Evolutionary conservation across 1,140 invertebrate species (phyloP).

Genomic region (Telenomus remus): DNA sequence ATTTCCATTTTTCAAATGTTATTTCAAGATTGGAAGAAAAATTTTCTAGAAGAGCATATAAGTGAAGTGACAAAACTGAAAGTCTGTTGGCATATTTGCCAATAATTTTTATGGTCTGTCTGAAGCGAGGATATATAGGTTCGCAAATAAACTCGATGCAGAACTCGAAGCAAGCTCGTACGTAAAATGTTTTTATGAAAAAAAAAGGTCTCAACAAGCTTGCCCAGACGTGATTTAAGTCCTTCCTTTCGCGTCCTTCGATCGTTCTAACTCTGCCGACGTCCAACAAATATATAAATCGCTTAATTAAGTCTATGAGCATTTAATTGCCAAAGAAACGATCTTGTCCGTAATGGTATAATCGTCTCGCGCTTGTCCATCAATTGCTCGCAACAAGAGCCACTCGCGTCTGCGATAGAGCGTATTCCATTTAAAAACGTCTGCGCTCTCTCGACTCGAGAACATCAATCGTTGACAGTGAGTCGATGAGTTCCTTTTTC

Average conservation of each 20-base stretch:
- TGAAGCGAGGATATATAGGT: constrained; percentile 37
- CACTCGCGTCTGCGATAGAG: constrained; percentile 12
- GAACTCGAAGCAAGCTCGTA: constrained; percentile 36
- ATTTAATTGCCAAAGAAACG: constrained; percentile 14
- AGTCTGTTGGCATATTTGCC: constrained; percentile 39
- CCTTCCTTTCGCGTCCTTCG: constrained; percentile 13
- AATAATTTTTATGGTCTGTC: constrained; percentile 47
- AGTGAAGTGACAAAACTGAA: constrained; percentile 25
- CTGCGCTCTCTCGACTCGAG: constrained; percentile 33
- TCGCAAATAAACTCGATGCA: constrained; percentile 42
- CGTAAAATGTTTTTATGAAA: constrained; percentile 55
- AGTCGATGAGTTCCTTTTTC: constrained; percentile 35
- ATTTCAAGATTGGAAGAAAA: too few species aligned
- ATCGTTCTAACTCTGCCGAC: too few species aligned
- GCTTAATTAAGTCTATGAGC: constrained; percentile 18
- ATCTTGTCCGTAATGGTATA: constrained; percentile 4
- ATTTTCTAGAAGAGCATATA: too few species aligned
- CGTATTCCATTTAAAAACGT: constrained; percentile 9
- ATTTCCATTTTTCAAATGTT: too few species aligned
- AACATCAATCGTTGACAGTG: constrained; percentile 40
- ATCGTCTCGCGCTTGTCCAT: constrained; percentile 29
- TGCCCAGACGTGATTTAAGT: constrained; percentile 9
- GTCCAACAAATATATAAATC: constrained; percentile 10
- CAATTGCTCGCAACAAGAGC: constrained; percentile 10
- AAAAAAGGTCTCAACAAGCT: constrained; percentile 34